phyloP scores from a whole-genome alignment of 1,140 invertebrate genomes.

The Bombus cullumanus region DNA sequence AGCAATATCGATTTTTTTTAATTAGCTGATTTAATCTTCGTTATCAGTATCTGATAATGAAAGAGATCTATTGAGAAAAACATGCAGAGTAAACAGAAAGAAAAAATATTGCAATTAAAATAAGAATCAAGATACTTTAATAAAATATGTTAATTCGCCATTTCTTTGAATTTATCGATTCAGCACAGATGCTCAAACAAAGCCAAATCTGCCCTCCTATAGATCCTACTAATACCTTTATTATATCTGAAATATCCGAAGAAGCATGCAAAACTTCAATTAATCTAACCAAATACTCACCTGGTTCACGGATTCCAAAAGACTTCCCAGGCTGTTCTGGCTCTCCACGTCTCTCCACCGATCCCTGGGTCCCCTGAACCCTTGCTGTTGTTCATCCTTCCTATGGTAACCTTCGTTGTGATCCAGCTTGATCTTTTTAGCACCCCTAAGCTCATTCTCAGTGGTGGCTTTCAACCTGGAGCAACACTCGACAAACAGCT shows the following conservation, averaged over 20 bases:
- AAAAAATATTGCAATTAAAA: neutral
- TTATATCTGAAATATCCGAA: neutral
- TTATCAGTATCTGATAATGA: neutral
- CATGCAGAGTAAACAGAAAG: neutral
- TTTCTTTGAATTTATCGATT: neutral
- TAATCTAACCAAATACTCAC: constrained; percentile 64
- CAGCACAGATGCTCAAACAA: neutral
- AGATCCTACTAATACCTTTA: neutral
- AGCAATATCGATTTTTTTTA: neutral
- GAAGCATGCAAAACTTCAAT: constrained; percentile 8
- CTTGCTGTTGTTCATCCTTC: constrained; percentile 71
- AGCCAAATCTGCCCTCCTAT: neutral
- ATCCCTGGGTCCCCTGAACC: constrained; percentile 70
- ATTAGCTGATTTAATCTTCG: too few species aligned
- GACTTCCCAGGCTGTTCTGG: constrained; percentile 79
- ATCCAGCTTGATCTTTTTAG: constrained; percentile 81
- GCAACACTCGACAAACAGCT: constrained; percentile 80
- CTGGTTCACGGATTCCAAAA: constrained; percentile 81
- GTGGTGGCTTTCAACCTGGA: constrained; percentile 80
- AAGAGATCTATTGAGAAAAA: neutral
- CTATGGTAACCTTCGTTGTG: constrained; percentile 73
- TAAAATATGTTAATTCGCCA: neutral
- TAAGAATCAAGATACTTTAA: neutral
- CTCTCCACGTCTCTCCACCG: constrained; percentile 79
- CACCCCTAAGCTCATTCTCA: constrained; percentile 79